These are phyloP conservation scores for Coregonus clupeaformis DNA, from an alignment of 2,113 vertebrate genomes.

Conservation along the genomic window DNA sequence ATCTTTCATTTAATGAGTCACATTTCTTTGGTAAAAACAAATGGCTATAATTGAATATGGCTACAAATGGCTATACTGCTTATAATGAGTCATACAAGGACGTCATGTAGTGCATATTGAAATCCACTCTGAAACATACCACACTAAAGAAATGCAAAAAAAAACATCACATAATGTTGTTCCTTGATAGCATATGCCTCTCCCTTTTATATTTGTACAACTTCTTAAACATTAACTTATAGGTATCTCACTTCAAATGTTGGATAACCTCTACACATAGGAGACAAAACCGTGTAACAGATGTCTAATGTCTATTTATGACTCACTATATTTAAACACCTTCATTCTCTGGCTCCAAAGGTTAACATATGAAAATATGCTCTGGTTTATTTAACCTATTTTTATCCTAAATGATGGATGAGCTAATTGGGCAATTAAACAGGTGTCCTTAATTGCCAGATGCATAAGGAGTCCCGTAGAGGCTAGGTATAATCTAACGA, in stretches of 20 bases:
- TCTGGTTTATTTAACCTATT: slow-evolving; percentile 58
- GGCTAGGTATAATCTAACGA: slow-evolving; percentile 61
- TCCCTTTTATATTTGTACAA: too few relatives aligned
- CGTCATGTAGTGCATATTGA: too few relatives aligned
- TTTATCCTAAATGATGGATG: slow-evolving; percentile 71
- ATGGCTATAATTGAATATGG: too few relatives aligned
- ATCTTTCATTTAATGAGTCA: too few relatives aligned
- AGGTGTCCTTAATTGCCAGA: slow-evolving; percentile 73
- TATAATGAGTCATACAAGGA: too few relatives aligned
- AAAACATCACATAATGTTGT: too few relatives aligned
- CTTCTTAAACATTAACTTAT: too few relatives aligned
- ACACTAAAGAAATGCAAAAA: too few relatives aligned
- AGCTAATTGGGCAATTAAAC: slow-evolving; percentile 78
- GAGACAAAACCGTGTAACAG: slow-evolving; percentile 19
- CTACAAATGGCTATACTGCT: too few relatives aligned
- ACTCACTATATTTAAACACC: slow-evolving; percentile 47
- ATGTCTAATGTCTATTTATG: slow-evolving; percentile 21
- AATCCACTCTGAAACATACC: too few relatives aligned
- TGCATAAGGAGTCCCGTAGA: slow-evolving; percentile 59
- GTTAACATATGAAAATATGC: slow-evolving; percentile 49
- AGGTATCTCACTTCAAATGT: not conserved
- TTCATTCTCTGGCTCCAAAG: slow-evolving; percentile 43
- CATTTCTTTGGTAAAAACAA: too few relatives aligned
- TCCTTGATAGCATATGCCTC: too few relatives aligned
- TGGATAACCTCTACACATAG: not conserved